Base-by-base conservation (phyloP, 2,113 vertebrate genomes). In the Epinephelus lanceolatus region DNA sequence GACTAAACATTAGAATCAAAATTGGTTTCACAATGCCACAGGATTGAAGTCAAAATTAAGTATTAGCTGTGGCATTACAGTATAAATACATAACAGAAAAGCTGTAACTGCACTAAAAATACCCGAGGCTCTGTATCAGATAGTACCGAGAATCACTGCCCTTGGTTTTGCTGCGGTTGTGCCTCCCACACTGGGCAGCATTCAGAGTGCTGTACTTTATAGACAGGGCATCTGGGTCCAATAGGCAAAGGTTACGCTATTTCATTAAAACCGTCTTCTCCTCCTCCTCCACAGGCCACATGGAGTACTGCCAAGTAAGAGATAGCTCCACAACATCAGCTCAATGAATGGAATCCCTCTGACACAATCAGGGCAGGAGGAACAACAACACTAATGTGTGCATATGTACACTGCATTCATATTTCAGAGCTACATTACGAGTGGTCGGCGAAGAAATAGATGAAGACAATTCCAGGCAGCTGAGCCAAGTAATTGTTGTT, bases 191-290 rank as follows among this genome's bases (percentile, higher is more conserved):
- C 72, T 56, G 75, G 70, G 33, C 81, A 69, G 75, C 49, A 77
- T 78, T 85, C 53, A 83, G 60, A 74, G 72, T 23, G 67, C 53
- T 89, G 66, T 17, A 47, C 62, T 83, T 92, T 80, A 87, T 87
- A 82, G 75, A 90, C 78, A 51, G 68, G 65, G 71, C 84, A 86
- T 76, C 55, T 60, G 76, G 62, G 79, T 78, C 60, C 59, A 83
- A 87, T 70, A 79, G 86, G 83, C 74, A 87, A 87, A 88, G 91
- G 91, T 92, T 86, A 87, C 70, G 18, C 76, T 85, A 80, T 91
- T 93, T 91, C 78, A 92, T 94, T 94, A 90, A 87, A 93, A 78
- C 25, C 5, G 45, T 69, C 59, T 80, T 72, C 60, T 82, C 65
- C 88, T 84, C 65, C 88, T 84, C 83, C 83, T 87, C 55, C 81